These are phyloP conservation scores for Gavia stellata DNA, from an alignment of 2,113 vertebrate species.

Conservation along the genomic window DNA sequence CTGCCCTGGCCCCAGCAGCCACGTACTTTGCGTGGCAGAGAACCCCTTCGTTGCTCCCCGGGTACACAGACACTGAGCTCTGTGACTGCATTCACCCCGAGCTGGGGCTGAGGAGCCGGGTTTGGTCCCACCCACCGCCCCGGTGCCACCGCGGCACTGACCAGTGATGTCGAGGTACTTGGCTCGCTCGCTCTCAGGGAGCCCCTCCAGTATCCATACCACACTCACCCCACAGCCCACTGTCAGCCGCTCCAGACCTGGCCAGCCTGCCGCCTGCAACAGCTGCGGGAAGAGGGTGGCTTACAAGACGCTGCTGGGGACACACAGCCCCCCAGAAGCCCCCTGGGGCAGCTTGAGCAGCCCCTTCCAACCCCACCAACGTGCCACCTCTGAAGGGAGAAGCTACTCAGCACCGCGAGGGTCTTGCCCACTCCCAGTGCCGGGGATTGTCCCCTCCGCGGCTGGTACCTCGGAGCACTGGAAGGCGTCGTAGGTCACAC, in stretches of 20 bases:
- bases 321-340: too few relatives aligned
- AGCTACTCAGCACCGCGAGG: rapidly evolving
- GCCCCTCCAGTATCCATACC: slow-evolving; percentile 73
- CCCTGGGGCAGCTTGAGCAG: rapidly evolving
- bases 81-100: rapidly evolving
- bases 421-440: too few relatives aligned
- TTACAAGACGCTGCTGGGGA: rapidly evolving
- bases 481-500: slow-evolving; percentile 73
- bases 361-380: background rate
- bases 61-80: rapidly evolving
- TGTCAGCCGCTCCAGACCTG: slow-evolving; percentile 6
- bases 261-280: background rate
- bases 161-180: slow-evolving; percentile 77
- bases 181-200: slow-evolving; percentile 53
- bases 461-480: slow-evolving; percentile 74
- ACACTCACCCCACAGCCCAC: slow-evolving; percentile 63
- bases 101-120: too few relatives aligned
- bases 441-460: background rate
- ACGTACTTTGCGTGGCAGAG: rapidly evolving
- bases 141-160: slow-evolving; percentile 34
- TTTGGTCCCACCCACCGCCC: background rate
- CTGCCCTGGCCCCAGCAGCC: background rate
- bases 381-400: rapidly evolving
- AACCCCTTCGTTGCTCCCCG: rapidly evolving
- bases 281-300: background rate